These are phyloP conservation scores for Psammodynastes pulverulentus DNA, from an alignment of 2,113 vertebrate genomes.

Conservation along the genomic window DNA sequence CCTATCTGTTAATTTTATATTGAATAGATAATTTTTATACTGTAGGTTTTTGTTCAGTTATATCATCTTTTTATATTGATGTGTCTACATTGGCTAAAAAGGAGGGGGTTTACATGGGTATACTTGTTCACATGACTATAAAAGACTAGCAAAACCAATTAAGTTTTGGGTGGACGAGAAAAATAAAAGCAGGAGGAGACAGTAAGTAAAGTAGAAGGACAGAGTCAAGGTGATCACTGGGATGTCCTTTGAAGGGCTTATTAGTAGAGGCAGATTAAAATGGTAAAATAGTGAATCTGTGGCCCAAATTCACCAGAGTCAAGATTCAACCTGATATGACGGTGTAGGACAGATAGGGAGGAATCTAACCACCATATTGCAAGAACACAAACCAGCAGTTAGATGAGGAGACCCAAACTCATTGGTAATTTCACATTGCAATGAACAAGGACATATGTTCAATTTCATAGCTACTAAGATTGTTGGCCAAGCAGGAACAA, in stretches of 20 bases:
- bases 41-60: neutral
- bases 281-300: neutral
- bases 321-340: neutral
- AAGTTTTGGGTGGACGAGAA: neutral
- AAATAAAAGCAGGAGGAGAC: neutral
- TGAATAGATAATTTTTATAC: neutral
- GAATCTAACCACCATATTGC: neutral
- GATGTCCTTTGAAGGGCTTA: neutral
- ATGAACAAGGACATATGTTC: neutral
- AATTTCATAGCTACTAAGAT: neutral
- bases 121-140: neutral
- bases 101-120: neutral
- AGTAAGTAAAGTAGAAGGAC: neutral
- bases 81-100: neutral
- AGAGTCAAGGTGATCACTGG: neutral
- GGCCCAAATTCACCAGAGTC: neutral
- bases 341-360: neutral
- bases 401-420: neutral
- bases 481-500: neutral
- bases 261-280: neutral
- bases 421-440: neutral
- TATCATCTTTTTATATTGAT: neutral
- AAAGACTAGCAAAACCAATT: neutral
- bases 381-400: neutral
- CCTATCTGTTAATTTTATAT: neutral